Conservation (phyloP, 2,888 invertebrate genomes). For the Eremobia ochroleuca region DNA sequence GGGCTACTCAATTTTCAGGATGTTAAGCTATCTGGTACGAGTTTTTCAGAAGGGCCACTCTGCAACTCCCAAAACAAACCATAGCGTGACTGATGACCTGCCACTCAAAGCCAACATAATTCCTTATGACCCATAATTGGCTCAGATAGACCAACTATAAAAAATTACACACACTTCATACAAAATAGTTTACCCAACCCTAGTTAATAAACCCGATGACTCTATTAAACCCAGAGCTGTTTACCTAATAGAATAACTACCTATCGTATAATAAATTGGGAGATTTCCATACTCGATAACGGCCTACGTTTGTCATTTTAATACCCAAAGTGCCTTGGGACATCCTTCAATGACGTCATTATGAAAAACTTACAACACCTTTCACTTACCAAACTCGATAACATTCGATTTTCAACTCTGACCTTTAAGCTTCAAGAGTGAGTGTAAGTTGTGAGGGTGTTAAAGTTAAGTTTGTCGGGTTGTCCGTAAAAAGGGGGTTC, state of each 20-base stretch:
- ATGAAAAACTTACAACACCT: slow-evolving; percentile 64
- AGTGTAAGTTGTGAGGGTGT: slow-evolving; percentile 8
- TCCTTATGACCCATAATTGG: slow-evolving; percentile 60
- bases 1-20: too few species aligned
- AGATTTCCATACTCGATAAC: slow-evolving; percentile 90
- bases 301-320: slow-evolving; percentile 88
- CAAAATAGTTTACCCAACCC: slow-evolving; percentile 60
- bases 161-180: slow-evolving; percentile 51
- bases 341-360: slow-evolving; percentile 85
- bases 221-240: slow-evolving; percentile 89
- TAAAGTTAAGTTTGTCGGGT: slow-evolving; percentile 63
- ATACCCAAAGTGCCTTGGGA: slow-evolving; percentile 88
- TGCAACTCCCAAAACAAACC: slow-evolving; percentile 7
- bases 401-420: slow-evolving; percentile 62
- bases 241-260: slow-evolving; percentile 91
- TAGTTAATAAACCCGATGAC: slow-evolving; percentile 85
- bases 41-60: background rate
- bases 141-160: slow-evolving; percentile 46
- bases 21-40: background rate
- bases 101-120: slow-evolving; percentile 42
- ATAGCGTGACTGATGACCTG: slow-evolving; percentile 17
- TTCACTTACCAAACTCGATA: slow-evolving; percentile 15
- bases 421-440: background rate
- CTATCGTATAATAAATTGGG: slow-evolving; percentile 90
- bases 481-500: slow-evolving; percentile 75